phyloP scores from a whole-genome alignment of 2,888 invertebrate genomes.

The Siphonodentalium dalli region DNA sequence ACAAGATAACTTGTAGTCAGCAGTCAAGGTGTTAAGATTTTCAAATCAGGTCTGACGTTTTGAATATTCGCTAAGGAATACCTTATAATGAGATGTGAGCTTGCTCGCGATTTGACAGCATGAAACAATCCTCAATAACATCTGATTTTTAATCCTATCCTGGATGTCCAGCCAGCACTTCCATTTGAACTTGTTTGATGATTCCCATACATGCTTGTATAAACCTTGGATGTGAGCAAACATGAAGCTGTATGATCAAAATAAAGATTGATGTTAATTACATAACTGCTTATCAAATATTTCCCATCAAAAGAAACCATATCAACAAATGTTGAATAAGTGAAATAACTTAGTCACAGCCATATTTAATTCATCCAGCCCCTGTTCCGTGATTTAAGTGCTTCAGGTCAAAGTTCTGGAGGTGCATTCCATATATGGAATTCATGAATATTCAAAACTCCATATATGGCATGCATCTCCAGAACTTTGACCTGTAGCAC shows the following conservation, averaged over 20 bases:
- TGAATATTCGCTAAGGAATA: too few species aligned
- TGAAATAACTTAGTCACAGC: too few species aligned
- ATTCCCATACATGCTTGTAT: slow-evolving; percentile 42
- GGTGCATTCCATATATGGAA: too few species aligned
- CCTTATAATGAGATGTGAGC: slow-evolving; percentile 63
- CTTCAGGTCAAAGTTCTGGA: too few species aligned
- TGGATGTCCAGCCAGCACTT: slow-evolving; percentile 50
- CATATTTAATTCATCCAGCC: too few species aligned
- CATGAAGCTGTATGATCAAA: slow-evolving; percentile 53
- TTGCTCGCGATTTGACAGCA: slow-evolving; percentile 67
- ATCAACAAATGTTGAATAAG: background rate
- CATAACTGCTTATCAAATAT: background rate
- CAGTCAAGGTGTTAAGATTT: too few species aligned
- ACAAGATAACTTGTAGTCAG: too few species aligned
- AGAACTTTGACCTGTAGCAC: too few species aligned
- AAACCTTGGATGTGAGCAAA: slow-evolving; percentile 54
- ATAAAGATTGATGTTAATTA: background rate
- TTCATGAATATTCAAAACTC: too few species aligned
- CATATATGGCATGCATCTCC: too few species aligned
- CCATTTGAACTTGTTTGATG: slow-evolving; percentile 28
- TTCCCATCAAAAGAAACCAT: background rate
- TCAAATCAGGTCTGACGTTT: too few species aligned
- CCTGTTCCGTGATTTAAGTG: too few species aligned
- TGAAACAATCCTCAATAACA: slow-evolving; percentile 61
- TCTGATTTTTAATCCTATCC: slow-evolving; percentile 56